Base-by-base conservation (phyloP, 2,113 vertebrate genomes). In the Archocentrus centrarchus region DNA sequence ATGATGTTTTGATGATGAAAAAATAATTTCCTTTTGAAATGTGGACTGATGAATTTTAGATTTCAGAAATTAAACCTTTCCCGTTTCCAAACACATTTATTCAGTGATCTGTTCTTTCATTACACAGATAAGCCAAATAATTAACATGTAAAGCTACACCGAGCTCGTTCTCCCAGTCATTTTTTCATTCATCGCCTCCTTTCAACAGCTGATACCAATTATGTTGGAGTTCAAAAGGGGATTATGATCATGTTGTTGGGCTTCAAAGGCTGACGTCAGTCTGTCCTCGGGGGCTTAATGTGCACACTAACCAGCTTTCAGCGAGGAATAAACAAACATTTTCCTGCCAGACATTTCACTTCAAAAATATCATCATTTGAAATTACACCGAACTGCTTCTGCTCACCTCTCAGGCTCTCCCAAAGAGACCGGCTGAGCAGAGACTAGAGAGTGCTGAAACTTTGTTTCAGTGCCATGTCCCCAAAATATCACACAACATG, bases 211-310 rank as follows among this genome's bases (percentile, higher is more conserved):
- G 82, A 91, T 85, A 59, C 59, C 84, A 85, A 82, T 90, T 93
- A 87, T 79, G 85, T 50, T 35, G 2, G 61, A 82, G 84, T 84
- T 91, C 83, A 86, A 84, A 93, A 66, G 82, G 58, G 81, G 77
- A 81, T 88, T 80, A 79, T 1, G 63, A 91, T 85, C 86, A 18
- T 75, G 86, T 59, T 85, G 66, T 91, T 27, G 63, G 82, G 81
- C 88, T 90, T 92, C 88, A 93, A 90, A 90, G 92, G 18, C 68
- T 79, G 87, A 89, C 77, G 59, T 91, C 87, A 85, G 9, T 63
- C 59, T 53, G 66, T 86, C 77, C 79, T 39, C 80, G 0, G 47
- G 86, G 79, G 81, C 84, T 68, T 90, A 58, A 57, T 89, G 81
- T 68, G 60, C 47, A 35, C 88, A 84, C 68, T 47, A 80, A 63